Percentiles rank a stretch among this genome's conserved stretches.
Evolutionary conservation across 2,888 invertebrate species (phyloP).

Genomic region (Trachelus troglodyta): DNA sequence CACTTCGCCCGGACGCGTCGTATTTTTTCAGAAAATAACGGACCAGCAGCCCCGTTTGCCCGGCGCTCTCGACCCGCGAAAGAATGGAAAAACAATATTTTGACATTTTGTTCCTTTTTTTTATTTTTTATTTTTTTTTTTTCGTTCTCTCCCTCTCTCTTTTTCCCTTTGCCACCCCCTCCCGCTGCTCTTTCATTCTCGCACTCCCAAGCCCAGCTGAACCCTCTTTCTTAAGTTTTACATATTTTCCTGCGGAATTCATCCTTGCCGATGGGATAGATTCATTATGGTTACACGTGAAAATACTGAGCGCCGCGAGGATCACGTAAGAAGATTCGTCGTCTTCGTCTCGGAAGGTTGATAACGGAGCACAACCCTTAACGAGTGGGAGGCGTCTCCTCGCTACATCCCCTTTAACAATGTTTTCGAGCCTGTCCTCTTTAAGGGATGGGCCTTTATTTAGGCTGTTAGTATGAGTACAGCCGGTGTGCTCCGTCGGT

Average conservation of each 20-base stretch:
- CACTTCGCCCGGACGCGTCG: constrained; percentile 44
- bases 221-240: neutral
- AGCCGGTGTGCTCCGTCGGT: constrained; percentile 20
- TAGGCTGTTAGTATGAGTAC: constrained; percentile 48
- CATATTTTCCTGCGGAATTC: neutral
- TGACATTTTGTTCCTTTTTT: constrained; percentile 49
- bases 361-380: neutral
- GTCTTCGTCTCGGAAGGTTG: neutral
- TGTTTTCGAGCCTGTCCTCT: constrained; percentile 62
- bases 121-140: constrained; percentile 31
- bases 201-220: neutral
- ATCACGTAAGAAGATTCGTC: neutral
- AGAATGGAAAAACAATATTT: constrained; percentile 66
- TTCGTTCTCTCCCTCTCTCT: constrained; percentile 23
- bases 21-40: constrained; percentile 65
- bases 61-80: constrained; percentile 37
- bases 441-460: constrained; percentile 64
- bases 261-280: neutral
- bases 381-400: neutral
- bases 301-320: neutral
- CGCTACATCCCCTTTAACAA: constrained; percentile 60
- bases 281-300: neutral
- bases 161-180: constrained; percentile 18
- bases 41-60: constrained; percentile 32
- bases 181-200: constrained; percentile 9